Evolutionary conservation across 2,113 vertebrate species (phyloP).

Genomic region (Catharus fuscescens): DNA sequence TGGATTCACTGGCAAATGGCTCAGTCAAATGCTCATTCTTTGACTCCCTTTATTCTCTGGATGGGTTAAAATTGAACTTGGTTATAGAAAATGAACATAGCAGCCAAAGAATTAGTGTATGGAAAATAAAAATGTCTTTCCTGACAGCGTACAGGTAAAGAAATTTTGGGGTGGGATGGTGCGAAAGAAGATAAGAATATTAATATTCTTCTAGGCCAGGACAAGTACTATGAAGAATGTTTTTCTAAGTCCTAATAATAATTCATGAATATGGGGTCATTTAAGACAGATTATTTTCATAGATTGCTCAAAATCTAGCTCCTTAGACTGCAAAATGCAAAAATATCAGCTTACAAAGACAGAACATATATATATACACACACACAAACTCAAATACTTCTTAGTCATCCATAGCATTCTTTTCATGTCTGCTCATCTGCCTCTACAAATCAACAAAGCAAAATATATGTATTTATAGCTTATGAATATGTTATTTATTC

Average conservation of each 20-base stretch:
- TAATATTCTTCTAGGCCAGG: not conserved
- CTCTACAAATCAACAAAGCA: not conserved
- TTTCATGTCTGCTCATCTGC: not conserved
- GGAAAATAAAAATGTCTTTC: not conserved
- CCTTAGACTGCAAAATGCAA: not conserved
- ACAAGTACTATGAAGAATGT: not conserved
- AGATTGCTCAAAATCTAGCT: not conserved
- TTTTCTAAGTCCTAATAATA: not conserved
- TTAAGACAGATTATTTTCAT: not conserved
- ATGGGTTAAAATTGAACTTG: not conserved
- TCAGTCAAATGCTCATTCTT: not conserved
- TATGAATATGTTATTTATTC: not conserved
- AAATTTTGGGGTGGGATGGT: not conserved
- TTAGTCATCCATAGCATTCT: not conserved
- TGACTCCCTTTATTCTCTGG: not conserved
- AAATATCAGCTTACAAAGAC: not conserved
- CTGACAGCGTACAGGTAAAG: not conserved
- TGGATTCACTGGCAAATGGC: not conserved
- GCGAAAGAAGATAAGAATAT: not conserved
- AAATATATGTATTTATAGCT: not conserved
- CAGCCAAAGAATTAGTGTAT: not conserved
- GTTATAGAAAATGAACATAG: not conserved
- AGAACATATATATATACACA: accelerated
- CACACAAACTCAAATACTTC: not conserved
- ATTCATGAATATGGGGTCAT: not conserved